phyloP scores from a whole-genome alignment of 1,140 invertebrate species.

The Drosophila tristis region DNA sequence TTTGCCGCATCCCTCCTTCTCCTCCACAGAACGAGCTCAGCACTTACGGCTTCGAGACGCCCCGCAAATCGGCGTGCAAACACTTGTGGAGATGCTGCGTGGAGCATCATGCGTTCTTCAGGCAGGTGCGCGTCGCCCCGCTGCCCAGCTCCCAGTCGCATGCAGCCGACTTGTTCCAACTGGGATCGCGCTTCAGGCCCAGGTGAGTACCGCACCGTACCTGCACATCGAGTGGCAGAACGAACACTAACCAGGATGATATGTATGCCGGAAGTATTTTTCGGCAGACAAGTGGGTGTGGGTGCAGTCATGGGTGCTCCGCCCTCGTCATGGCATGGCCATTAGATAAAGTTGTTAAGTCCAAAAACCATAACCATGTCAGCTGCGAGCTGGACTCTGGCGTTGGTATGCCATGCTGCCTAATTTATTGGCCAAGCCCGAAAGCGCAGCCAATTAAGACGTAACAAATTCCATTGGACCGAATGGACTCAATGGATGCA shows the following conservation, averaged over 20 bases:
- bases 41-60: conserved; percentile 97
- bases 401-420: conserved; percentile 1
- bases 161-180: conserved; percentile 89
- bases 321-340: conserved; percentile 15
- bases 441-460: conserved; percentile 75
- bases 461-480: conserved; percentile 62
- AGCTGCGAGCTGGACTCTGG: conserved; percentile 33
- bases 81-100: conserved; percentile 99
- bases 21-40: conserved; percentile 94
- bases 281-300: conserved; percentile 55
- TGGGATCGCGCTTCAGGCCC: conserved; percentile 89
- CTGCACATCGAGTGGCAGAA: neutral
- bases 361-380: conserved; percentile 17
- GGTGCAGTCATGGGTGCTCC: conserved; percentile 43
- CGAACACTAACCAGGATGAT: conserved; percentile 1
- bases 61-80: conserved; percentile 97
- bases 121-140: conserved; percentile 91
- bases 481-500: conserved; percentile 1
- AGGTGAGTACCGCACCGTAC: conserved; percentile 85
- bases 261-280: conserved; percentile 57
- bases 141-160: conserved; percentile 85
- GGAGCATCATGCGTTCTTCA: conserved; percentile 99
- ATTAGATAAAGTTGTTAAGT: conserved; percentile 35
- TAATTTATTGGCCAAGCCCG: conserved; percentile 56
- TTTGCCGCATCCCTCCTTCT: conserved; percentile 16